phyloP scores from a whole-genome alignment of 2,888 invertebrate genomes.

The Phaonia tiefii region DNA sequence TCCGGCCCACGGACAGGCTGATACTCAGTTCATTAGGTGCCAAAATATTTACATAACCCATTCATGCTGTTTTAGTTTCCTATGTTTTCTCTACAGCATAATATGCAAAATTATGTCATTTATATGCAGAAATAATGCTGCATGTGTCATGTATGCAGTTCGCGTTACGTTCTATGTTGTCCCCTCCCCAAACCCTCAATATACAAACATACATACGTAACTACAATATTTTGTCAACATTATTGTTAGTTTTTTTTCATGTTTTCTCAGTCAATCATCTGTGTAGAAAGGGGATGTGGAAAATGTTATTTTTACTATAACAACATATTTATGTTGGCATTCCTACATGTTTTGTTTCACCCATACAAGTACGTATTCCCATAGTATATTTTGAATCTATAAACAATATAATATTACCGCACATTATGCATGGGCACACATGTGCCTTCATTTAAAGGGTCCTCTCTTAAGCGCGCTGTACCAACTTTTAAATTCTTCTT shows the following conservation, averaged over 20 bases:
- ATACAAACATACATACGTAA: no score
- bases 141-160: slow-evolving; percentile 50
- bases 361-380: no score
- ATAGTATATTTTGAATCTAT: no score
- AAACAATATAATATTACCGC: no score
- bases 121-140: slow-evolving; percentile 30
- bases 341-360: no score
- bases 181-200: slow-evolving; percentile 41
- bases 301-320: slow-evolving; percentile 21
- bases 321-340: slow-evolving; percentile 4
- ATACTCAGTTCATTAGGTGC: neutral
- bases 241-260: slow-evolving; percentile 54
- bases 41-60: no score
- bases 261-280: slow-evolving; percentile 2
- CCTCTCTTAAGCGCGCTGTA: no score
- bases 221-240: slow-evolving; percentile 62
- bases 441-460: no score
- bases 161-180: slow-evolving; percentile 5
- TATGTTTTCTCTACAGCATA: neutral
- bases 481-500: no score
- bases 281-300: neutral
- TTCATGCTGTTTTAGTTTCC: no score
- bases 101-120: slow-evolving; percentile 55
- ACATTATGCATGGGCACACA: no score
- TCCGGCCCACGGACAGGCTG: neutral